Conservation (phyloP, 2,113 vertebrate species). For the Prolemur simus region DNA sequence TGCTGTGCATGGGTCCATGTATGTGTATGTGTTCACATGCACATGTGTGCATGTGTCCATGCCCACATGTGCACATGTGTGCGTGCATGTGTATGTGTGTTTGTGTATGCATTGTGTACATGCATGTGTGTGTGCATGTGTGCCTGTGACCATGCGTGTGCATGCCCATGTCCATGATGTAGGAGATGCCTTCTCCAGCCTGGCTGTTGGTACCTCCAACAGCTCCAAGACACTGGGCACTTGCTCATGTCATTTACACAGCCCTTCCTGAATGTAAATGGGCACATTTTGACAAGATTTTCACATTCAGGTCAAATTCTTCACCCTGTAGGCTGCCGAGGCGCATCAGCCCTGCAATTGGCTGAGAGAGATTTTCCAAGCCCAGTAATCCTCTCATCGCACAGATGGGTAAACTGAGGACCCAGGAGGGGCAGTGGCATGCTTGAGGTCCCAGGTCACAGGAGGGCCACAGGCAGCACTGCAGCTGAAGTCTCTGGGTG, state of each 20-base stretch:
- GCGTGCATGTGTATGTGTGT: neutral
- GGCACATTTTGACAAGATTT: neutral
- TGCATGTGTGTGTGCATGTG: neutral
- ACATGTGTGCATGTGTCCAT: too few species aligned
- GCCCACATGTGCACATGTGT: neutral
- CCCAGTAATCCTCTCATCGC: neutral
- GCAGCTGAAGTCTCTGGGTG: neutral
- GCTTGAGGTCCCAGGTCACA: neutral
- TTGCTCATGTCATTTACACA: neutral
- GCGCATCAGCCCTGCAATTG: neutral
- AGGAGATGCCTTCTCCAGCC: too few species aligned
- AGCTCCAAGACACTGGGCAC: neutral
- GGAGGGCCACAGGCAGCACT: neutral
- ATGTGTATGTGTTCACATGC: neutral
- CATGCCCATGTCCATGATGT: neutral
- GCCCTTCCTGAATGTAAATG: neutral
- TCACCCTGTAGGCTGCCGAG: neutral
- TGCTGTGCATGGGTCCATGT: too few species aligned
- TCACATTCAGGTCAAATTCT: neutral
- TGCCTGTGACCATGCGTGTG: fast-evolving
- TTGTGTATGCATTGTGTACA: neutral
- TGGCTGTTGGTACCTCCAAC: neutral
- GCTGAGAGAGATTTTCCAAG: neutral
- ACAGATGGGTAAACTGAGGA: neutral
- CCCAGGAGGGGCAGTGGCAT: fast-evolving